Conservation (phyloP, 2,113 vertebrate species). For the Pteropus alecto region DNA sequence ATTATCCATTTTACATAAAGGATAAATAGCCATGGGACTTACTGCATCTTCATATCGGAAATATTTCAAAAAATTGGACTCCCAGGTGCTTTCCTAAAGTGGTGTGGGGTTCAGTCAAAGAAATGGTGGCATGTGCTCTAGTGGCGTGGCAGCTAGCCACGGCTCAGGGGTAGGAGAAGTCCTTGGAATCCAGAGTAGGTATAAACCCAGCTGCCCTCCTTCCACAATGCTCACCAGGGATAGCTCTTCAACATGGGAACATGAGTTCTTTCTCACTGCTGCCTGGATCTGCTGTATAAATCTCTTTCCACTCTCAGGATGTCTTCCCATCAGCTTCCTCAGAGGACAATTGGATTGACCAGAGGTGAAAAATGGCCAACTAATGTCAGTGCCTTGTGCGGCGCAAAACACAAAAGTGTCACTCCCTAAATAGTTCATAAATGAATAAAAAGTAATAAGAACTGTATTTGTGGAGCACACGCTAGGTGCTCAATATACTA, state of each 20-base stretch:
- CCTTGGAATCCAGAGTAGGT: not conserved
- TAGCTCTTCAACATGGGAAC: not conserved
- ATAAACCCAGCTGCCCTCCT: not conserved
- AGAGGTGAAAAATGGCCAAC: not conserved
- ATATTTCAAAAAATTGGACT: not conserved
- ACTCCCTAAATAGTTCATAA: not conserved
- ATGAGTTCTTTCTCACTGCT: not conserved
- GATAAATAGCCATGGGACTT: not conserved
- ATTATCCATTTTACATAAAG: not conserved
- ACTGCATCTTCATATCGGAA: not conserved
- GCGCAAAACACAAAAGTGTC: not conserved
- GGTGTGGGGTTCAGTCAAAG: not conserved
- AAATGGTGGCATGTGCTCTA: not conserved
- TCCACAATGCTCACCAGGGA: not conserved
- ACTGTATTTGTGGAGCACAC: not conserved
- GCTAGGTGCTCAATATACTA: not conserved
- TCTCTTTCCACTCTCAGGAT: not conserved
- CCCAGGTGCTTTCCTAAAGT: not conserved
- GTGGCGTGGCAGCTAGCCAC: no score
- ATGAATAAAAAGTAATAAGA: not conserved
- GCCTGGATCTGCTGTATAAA: no score
- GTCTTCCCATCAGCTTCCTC: no score
- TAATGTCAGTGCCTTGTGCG: not conserved
- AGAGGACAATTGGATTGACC: not conserved
- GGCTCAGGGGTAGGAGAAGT: not conserved